Evolutionary conservation across 2,797 vertebrate species (phyloP).

Genomic region (Urosaurus nigricauda): DNA sequence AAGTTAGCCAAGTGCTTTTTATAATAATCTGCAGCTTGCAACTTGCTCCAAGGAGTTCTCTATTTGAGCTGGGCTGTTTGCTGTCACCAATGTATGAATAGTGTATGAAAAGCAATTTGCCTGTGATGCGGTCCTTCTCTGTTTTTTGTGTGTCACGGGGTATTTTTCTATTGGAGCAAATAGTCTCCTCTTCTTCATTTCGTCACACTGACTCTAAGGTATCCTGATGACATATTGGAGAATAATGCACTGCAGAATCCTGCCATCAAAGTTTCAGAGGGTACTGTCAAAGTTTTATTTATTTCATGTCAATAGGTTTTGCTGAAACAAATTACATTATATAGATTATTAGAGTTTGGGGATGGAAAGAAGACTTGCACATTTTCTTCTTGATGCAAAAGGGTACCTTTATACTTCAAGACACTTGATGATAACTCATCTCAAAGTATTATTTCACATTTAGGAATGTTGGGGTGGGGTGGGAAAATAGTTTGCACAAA

Average conservation of each 20-base stretch:
- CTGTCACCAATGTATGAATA: neutral
- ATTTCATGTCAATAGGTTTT: neutral
- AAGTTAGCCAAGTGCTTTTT: neutral
- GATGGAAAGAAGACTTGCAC: no score
- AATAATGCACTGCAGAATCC: neutral
- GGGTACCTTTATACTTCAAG: no score
- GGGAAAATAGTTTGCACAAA: no score
- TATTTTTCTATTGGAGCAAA: neutral
- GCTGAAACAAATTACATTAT: no score
- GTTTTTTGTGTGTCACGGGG: neutral
- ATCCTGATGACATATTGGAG: neutral
- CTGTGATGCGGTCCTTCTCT: neutral
- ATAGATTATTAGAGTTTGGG: no score
- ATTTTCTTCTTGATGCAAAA: no score
- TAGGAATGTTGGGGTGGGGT: no score
- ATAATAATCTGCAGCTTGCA: neutral
- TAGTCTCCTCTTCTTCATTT: neutral
- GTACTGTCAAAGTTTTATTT: neutral
- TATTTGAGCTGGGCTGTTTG: neutral
- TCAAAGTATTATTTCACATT: no score
- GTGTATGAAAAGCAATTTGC: neutral
- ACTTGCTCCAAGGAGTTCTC: no score
- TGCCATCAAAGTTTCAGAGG: neutral
- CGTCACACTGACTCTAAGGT: neutral
- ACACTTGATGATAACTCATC: no score